These are phyloP conservation scores for Ceratitis capitata DNA, from an alignment of 1,140 invertebrate species.

Conservation along the genomic window DNA sequence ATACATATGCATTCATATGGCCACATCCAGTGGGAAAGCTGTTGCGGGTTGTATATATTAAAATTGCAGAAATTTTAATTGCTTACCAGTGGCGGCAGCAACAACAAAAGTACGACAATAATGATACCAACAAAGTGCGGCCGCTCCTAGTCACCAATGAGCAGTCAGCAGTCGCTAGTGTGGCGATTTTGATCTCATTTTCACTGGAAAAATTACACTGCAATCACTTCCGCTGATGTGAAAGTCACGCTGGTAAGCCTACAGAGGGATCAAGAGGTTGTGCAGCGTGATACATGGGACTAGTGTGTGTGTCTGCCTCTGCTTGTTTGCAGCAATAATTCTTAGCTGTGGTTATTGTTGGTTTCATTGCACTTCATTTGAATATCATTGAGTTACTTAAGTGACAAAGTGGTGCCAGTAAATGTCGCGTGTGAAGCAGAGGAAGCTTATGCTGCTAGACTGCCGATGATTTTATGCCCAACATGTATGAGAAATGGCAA, in stretches of 20 bases:
- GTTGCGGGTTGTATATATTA: background rate
- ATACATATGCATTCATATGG: background rate
- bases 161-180: background rate
- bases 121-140: too few relatives aligned
- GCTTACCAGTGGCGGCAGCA: background rate
- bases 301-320: background rate
- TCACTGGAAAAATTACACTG: slow-evolving; percentile 14
- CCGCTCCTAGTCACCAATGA: background rate
- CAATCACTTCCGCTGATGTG: slow-evolving; percentile 16
- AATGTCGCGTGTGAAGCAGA: background rate
- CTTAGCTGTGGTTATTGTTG: background rate
- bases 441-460: too few relatives aligned
- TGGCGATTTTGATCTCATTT: background rate
- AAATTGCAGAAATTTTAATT: background rate
- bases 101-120: background rate
- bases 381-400: background rate
- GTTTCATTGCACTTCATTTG: background rate
- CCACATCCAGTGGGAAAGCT: background rate
- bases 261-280: background rate
- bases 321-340: background rate
- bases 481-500: too few relatives aligned
- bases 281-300: background rate
- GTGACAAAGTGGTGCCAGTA: background rate
- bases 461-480: too few relatives aligned
- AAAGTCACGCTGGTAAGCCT: background rate